phyloP scores from a whole-genome alignment of 2,888 invertebrate genomes.

The Hemicrepidius hirtus region DNA sequence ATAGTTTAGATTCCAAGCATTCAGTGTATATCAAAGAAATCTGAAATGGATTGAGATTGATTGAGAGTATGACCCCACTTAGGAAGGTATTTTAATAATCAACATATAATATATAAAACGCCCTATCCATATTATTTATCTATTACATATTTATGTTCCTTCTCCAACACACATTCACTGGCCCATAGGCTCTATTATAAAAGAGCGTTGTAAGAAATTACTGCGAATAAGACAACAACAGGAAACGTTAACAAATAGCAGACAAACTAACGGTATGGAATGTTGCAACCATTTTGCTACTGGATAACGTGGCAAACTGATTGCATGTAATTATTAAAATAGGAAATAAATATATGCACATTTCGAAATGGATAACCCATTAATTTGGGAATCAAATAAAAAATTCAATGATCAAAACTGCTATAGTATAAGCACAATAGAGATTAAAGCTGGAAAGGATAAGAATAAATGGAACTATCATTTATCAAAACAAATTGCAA shows the following conservation, averaged over 20 bases:
- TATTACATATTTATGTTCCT: conserved; percentile 30
- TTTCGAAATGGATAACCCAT: too few relatives aligned
- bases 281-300: conserved; percentile 23
- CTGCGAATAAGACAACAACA: conserved; percentile 21
- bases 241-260: conserved; percentile 25
- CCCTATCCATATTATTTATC: conserved; percentile 30
- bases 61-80: conserved; percentile 30
- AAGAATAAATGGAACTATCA: too few relatives aligned
- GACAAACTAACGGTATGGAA: conserved; percentile 25
- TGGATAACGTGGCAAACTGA: conserved; percentile 17
- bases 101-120: conserved; percentile 26
- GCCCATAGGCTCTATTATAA: conserved; percentile 23
- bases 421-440: too few relatives aligned
- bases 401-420: too few relatives aligned
- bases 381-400: too few relatives aligned
- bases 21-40: conserved; percentile 12
- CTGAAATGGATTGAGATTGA: conserved; percentile 27
- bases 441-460: too few relatives aligned
- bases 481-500: too few relatives aligned
- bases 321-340: conserved; percentile 12
- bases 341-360: neutral
- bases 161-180: conserved; percentile 1
- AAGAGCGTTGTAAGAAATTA: conserved; percentile 15
- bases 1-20: conserved; percentile 25
- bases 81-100: conserved; percentile 29